Percentiles rank a stretch among this genome's conserved stretches.
These are phyloP conservation scores for Vulpes lagopus DNA, from an alignment of 2,113 vertebrate species.

Conservation along the genomic window DNA sequence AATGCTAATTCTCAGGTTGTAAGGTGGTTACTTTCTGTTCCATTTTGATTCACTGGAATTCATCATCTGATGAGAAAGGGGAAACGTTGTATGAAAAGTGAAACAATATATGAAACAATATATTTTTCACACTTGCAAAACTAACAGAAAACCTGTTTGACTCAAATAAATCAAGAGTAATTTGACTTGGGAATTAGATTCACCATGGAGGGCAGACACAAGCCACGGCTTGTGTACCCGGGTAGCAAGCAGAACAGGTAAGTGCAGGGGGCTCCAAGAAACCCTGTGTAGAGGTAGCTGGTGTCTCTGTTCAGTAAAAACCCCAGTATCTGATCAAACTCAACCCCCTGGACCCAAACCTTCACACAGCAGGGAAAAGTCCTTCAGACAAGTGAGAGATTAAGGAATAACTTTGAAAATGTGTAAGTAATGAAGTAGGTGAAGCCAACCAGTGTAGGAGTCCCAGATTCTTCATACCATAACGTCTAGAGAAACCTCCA, in stretches of 20 bases:
- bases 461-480: not conserved
- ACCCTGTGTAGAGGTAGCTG: fast-evolving
- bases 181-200: conserved; percentile 4
- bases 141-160: not conserved
- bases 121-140: conserved; percentile 54
- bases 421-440: not conserved
- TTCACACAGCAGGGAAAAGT: not conserved
- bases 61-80: not conserved
- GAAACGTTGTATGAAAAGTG: not conserved
- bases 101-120: not conserved
- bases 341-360: not conserved
- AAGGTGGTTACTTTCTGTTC: not conserved
- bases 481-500: too few relatives aligned
- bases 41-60: not conserved
- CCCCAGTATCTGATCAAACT: not conserved
- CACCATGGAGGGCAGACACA: not conserved
- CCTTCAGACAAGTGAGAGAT: conserved; percentile 15
- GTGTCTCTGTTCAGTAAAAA: fast-evolving
- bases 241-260: not conserved
- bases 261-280: not conserved
- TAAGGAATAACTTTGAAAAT: not conserved
- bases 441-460: not conserved
- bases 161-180: conserved; percentile 31
- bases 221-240: not conserved
- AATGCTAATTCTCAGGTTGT: not conserved